A percentile compares a stretch with the other conserved stretches of the same genome.
Conservation (phyloP, 2,113 vertebrate species). For the Tenrec ecaudatus region DNA sequence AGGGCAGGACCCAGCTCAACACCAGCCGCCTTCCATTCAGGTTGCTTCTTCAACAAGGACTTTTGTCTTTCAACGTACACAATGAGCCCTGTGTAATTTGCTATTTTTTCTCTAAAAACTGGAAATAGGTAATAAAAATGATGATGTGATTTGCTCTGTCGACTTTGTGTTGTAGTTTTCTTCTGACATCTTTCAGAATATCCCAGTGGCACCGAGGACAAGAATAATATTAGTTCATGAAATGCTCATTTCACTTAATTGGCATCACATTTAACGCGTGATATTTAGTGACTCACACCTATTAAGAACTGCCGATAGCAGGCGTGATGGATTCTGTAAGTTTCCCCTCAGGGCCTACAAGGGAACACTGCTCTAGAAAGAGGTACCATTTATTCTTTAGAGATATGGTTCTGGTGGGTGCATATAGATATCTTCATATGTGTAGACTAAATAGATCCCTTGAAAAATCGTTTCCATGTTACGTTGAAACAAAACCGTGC, state of each 20-base stretch:
- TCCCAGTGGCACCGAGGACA: slow-evolving; percentile 61
- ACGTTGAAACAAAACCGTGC: slow-evolving; percentile 69
- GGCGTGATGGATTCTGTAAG: slow-evolving; percentile 42
- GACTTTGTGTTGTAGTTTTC: slow-evolving; percentile 65
- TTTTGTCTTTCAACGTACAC: slow-evolving; percentile 7
- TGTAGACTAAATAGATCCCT: slow-evolving; percentile 26
- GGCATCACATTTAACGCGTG: slow-evolving; percentile 64
- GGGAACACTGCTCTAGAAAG: slow-evolving; percentile 56
- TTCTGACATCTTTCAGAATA: slow-evolving; percentile 66
- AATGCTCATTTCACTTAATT: slow-evolving; percentile 69
- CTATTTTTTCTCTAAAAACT: slow-evolving; percentile 55
- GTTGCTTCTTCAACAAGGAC: slow-evolving; percentile 57
- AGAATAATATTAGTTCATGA: slow-evolving; percentile 74
- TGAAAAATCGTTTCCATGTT: slow-evolving; percentile 58
- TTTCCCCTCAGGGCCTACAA: slow-evolving; percentile 56
- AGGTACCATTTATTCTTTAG: slow-evolving; percentile 67
- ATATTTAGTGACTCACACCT: slow-evolving; percentile 51
- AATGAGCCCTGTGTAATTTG: slow-evolving; percentile 33
- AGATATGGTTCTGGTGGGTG: slow-evolving; percentile 55
- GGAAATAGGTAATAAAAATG: slow-evolving; percentile 51
- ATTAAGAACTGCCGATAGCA: slow-evolving; percentile 59
- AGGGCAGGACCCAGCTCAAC: background rate
- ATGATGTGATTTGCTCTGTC: slow-evolving; percentile 42
- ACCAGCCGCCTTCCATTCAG: slow-evolving; percentile 16
- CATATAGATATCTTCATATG: slow-evolving; percentile 62